Conservation (phyloP, 2,797 vertebrate genomes). For the Smutsia gigantea region DNA sequence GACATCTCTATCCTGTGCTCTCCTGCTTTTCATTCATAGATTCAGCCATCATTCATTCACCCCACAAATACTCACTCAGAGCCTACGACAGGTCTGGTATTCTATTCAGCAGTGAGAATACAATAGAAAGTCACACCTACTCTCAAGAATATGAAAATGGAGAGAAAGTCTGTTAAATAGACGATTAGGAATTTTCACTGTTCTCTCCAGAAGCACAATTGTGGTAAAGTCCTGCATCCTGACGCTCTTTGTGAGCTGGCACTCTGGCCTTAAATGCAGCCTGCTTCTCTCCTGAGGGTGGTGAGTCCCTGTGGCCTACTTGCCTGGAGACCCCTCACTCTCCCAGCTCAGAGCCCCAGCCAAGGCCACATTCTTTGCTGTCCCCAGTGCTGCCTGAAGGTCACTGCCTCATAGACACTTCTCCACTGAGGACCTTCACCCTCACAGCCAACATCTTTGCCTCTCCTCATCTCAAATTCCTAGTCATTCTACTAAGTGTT, state of each 20-base stretch:
- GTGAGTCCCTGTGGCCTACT: neutral
- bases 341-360: neutral
- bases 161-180: neutral
- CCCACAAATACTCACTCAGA: neutral
- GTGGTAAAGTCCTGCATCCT: neutral
- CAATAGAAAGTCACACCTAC: neutral
- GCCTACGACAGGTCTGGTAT: neutral
- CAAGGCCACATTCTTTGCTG: neutral
- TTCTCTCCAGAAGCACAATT: neutral
- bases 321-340: neutral
- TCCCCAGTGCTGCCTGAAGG: neutral
- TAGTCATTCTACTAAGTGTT: neutral
- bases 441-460: neutral
- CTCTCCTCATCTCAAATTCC: neutral
- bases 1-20: neutral
- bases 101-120: neutral
- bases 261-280: neutral
- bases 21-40: neutral
- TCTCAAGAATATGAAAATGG: neutral
- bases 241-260: neutral
- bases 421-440: neutral
- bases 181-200: neutral
- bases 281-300: neutral
- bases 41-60: too few relatives aligned
- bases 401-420: neutral